phyloP scores from a whole-genome alignment of 2,888 invertebrate genomes.

The Adineta ricciae region DNA sequence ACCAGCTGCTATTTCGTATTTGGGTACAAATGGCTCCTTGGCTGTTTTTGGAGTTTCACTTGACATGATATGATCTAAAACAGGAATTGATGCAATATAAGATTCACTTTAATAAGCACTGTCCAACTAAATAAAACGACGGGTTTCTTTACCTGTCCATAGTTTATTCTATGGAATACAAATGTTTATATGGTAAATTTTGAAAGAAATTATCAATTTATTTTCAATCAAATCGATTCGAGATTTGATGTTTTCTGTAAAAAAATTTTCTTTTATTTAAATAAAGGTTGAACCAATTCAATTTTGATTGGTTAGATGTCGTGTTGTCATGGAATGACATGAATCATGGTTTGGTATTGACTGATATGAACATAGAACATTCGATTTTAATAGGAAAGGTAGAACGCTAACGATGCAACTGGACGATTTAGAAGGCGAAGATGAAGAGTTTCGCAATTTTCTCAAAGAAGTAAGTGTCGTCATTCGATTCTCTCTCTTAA shows the following conservation, averaged over 20 bases:
- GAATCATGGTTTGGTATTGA: not conserved
- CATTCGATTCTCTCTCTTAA: not conserved
- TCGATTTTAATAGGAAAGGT: no score
- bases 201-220: not conserved
- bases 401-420: not conserved
- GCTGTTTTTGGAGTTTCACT: not conserved
- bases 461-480: not conserved
- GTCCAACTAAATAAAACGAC: not conserved
- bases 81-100: not conserved
- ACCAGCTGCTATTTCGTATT: constrained; percentile 29
- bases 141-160: not conserved
- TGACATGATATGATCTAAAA: not conserved
- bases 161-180: not conserved
- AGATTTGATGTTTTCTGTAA: not conserved
- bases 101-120: not conserved
- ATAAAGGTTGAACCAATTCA: not conserved
- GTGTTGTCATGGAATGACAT: not conserved
- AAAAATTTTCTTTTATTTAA: not conserved
- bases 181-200: not conserved
- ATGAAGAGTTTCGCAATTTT: constrained; percentile 20
- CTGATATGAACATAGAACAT: not conserved
- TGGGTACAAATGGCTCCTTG: not conserved
- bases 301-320: not conserved
- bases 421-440: not conserved
- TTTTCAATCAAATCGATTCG: not conserved